phyloP scores from a whole-genome alignment of 2,797 vertebrate genomes.

The Fistularia tabacaria region DNA sequence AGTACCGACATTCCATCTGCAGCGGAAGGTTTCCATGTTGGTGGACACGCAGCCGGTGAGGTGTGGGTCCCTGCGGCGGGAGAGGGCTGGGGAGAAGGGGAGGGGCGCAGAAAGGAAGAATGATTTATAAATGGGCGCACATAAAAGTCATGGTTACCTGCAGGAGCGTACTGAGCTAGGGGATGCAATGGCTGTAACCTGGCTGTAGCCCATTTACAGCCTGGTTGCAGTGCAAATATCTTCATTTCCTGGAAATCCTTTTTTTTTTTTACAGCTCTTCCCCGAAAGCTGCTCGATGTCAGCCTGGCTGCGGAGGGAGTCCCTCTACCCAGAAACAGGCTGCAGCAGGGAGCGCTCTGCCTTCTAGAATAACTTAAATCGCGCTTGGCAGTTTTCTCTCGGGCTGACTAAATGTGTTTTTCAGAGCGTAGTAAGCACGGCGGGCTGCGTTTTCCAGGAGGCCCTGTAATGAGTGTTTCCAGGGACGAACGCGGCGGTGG shows the following conservation, averaged over 20 bases:
- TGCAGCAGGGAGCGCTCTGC: background rate
- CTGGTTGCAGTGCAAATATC: slow-evolving; percentile 14
- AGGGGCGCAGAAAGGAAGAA: slow-evolving; percentile 4
- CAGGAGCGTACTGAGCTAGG: background rate
- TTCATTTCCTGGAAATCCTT: slow-evolving; percentile 58
- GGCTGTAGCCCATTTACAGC: background rate
- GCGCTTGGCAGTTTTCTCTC: no score
- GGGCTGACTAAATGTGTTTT: no score
- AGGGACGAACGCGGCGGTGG: slow-evolving; percentile 3
- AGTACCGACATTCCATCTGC: slow-evolving; percentile 82
- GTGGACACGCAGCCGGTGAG: slow-evolving; percentile 85
- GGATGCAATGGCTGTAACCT: no score
- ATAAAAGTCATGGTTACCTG: background rate
- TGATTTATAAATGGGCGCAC: background rate
- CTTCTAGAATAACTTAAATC: background rate
- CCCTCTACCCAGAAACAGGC: background rate
- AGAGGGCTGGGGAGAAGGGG: slow-evolving; percentile 33
- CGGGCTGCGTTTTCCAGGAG: slow-evolving; percentile 7
- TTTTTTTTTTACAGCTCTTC: slow-evolving; percentile 26
- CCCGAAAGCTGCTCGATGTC: slow-evolving; percentile 14
- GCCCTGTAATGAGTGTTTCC: slow-evolving; percentile 19
- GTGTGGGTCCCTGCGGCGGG: slow-evolving; percentile 60
- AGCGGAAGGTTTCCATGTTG: slow-evolving; percentile 88
- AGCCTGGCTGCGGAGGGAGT: background rate
- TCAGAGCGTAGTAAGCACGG: slow-evolving; percentile 1